Percentiles rank a stretch among this genome's conserved stretches.
phyloP scores from a whole-genome alignment of 2,797 vertebrate genomes.

The Malacoraja senta region DNA sequence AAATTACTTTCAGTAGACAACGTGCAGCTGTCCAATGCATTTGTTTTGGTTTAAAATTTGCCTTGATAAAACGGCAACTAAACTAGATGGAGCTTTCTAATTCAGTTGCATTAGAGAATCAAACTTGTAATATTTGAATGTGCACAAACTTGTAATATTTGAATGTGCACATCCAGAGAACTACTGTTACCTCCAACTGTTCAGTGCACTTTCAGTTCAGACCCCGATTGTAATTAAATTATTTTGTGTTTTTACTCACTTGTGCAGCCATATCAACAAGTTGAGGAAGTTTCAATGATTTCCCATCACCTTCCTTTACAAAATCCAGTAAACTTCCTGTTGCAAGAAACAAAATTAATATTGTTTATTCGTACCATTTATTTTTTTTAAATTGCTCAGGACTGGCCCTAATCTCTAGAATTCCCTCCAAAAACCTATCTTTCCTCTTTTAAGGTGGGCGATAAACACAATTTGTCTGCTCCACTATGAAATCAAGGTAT shows the following conservation, averaged over 20 bases:
- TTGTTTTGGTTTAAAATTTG: not conserved
- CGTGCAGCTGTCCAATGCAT: not conserved
- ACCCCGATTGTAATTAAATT: not conserved
- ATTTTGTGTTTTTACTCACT: constrained; percentile 55
- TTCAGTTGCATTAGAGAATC: not conserved
- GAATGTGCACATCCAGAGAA: not conserved
- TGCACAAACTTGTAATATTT: not conserved
- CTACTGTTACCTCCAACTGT: too few relatives aligned
- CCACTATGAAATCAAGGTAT: too few relatives aligned
- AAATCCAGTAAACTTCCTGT: constrained; percentile 87
- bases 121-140: not conserved
- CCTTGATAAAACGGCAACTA: not conserved
- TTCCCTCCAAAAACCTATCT: too few relatives aligned
- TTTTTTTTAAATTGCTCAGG: not conserved
- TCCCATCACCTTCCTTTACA: constrained; percentile 90
- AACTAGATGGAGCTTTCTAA: not conserved
- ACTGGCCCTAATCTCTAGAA: not conserved
- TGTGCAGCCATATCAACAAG: constrained; percentile 94
- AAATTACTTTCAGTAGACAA: not conserved
- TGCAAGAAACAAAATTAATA: constrained; percentile 44
- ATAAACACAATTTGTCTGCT: too few relatives aligned
- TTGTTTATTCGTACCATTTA: not conserved
- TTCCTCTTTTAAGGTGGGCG: too few relatives aligned
- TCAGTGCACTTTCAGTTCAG: not conserved
- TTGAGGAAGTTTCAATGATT: constrained; percentile 82